Evolutionary conservation across 1,140 invertebrate species (phyloP).

Genomic region (Saccostrea glomerata): DNA sequence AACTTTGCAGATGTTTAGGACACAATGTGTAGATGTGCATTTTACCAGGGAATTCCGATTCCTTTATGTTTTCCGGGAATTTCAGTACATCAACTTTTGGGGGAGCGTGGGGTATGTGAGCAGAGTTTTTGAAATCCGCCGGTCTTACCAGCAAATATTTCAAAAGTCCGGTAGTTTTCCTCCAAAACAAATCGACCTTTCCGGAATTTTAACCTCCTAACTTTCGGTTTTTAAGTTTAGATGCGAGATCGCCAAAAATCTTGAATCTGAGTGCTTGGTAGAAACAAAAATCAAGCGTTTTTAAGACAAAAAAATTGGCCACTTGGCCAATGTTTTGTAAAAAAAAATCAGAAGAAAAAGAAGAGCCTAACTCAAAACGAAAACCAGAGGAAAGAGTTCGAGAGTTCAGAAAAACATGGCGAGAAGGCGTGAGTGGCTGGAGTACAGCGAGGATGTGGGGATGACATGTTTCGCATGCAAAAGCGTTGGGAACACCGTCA

Average conservation of each 20-base stretch:
- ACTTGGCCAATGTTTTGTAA: background rate
- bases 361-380: background rate
- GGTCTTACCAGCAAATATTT: background rate
- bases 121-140: background rate
- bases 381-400: background rate
- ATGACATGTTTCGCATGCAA: background rate
- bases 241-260: background rate
- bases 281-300: background rate
- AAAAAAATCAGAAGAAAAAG: background rate
- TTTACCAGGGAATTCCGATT: no score
- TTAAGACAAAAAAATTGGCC: background rate
- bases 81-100: no score
- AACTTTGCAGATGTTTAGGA: no score
- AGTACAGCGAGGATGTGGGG: background rate
- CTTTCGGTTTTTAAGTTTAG: background rate
- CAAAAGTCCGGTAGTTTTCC: background rate
- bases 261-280: background rate
- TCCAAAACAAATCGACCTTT: background rate
- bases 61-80: no score
- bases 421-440: background rate
- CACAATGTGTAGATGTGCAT: no score
- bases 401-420: slow-evolving; percentile 1
- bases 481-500: background rate
- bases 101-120: no score
- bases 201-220: background rate